phyloP scores from a whole-genome alignment of 1,140 invertebrate genomes.

The Eulimnadia texana region DNA sequence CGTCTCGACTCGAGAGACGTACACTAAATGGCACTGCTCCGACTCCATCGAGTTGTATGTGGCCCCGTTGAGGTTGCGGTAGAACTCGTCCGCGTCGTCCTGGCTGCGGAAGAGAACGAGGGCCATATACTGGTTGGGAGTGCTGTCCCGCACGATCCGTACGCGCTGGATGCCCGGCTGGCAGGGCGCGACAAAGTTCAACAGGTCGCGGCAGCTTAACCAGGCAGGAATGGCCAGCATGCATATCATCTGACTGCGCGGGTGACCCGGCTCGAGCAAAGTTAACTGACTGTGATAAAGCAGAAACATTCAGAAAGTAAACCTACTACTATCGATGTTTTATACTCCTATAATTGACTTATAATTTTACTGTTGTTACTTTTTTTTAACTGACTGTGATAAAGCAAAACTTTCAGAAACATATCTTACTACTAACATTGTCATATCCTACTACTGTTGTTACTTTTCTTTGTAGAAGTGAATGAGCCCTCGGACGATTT shows the following conservation, averaged over 20 bases:
- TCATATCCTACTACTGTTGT: too few relatives aligned
- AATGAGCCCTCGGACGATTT: conserved; percentile 88
- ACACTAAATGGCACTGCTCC: conserved; percentile 81
- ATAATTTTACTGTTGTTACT: not conserved
- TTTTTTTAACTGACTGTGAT: conserved; percentile 3
- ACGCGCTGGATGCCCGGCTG: conserved; percentile 79
- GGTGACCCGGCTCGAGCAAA: conserved; percentile 29
- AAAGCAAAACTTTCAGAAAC: not conserved
- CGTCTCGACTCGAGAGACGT: conserved; percentile 80
- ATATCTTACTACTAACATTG: conserved; percentile 10
- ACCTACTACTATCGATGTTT: too few relatives aligned
- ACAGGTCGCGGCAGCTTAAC: conserved; percentile 81
- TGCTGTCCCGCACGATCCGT: conserved; percentile 61
- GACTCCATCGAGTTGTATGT: conserved; percentile 88
- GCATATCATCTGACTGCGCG: conserved; percentile 70
- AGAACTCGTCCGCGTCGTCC: conserved; percentile 77
- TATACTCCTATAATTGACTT: not conserved
- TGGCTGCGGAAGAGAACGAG: conserved; percentile 64
- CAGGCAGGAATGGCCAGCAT: conserved; percentile 83
- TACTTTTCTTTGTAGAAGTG: conserved; percentile 94
- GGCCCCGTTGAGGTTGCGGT: conserved; percentile 77
- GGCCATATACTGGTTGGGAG: conserved; percentile 94
- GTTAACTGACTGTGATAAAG: conserved; percentile 38
- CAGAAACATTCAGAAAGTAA: conserved; percentile 18
- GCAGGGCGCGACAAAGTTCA: conserved; percentile 89